Conservation (phyloP, 2,797 vertebrate genomes). For the Gobio occitaniae region DNA sequence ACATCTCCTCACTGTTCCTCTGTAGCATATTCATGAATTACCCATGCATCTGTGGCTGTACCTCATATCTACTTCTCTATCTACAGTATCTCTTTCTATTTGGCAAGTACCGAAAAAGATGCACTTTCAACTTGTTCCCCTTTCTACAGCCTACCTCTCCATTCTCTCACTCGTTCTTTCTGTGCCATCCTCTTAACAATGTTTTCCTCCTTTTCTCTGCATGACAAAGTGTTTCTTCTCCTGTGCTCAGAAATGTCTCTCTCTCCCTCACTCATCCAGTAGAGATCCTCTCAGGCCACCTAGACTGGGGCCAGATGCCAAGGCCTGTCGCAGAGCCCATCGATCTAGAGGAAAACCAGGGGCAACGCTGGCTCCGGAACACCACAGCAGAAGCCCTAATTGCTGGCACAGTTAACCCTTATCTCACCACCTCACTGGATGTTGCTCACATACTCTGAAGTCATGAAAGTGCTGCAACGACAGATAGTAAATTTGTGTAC, state of each 20-base stretch:
- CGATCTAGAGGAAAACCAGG: constrained; percentile 53
- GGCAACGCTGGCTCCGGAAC: constrained; percentile 43
- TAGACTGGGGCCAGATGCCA: constrained; percentile 49
- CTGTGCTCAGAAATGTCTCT: constrained; percentile 13
- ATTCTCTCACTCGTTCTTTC: not conserved
- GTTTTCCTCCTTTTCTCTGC: constrained; percentile 9
- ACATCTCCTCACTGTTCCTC: constrained; percentile 17
- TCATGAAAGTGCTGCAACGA: not conserved
- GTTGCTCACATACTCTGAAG: not conserved
- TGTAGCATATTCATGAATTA: constrained; percentile 34
- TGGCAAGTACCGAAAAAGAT: constrained; percentile 26
- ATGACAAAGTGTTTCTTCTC: constrained; percentile 25
- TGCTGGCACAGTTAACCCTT: constrained; percentile 44
- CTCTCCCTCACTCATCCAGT: constrained; percentile 30
- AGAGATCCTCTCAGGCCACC: constrained; percentile 29
- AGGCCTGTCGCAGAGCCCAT: constrained; percentile 54
- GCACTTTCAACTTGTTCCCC: not conserved
- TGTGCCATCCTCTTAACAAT: not conserved
- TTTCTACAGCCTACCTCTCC: not conserved
- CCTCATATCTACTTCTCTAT: constrained; percentile 15
- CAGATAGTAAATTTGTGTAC: not conserved
- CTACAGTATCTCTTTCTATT: constrained; percentile 16
- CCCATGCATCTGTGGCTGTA: constrained; percentile 12
- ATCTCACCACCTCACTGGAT: constrained; percentile 22
- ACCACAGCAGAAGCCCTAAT: constrained; percentile 4